phyloP scores from a whole-genome alignment of 1,140 invertebrate species.

The Atta colombica region DNA sequence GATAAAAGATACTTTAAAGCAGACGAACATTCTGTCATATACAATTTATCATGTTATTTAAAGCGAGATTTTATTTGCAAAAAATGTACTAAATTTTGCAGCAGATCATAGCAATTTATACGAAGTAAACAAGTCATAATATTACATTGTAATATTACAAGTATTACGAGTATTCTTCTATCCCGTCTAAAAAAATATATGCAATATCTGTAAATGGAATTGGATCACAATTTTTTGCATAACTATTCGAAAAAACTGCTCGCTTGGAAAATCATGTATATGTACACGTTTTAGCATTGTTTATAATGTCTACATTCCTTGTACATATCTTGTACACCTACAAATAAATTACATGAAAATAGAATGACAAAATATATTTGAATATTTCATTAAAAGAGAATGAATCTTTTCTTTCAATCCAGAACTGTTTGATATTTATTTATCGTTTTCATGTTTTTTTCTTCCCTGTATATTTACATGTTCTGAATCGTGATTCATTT shows the following conservation, averaged over 20 bases:
- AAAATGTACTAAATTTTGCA: constrained; percentile 20
- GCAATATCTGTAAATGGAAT: neutral
- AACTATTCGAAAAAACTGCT: neutral
- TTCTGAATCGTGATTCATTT: constrained; percentile 15
- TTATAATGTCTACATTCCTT: constrained; percentile 34
- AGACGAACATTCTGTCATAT: neutral
- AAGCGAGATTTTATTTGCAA: constrained; percentile 2
- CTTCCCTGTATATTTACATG: neutral
- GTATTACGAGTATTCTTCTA: constrained; percentile 17
- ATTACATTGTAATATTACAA: neutral
- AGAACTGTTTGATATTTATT: neutral
- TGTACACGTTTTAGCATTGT: neutral
- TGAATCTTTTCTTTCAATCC: constrained; percentile 12
- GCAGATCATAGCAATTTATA: neutral
- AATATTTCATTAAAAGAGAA: constrained; percentile 35
- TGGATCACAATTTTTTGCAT: constrained; percentile 16
- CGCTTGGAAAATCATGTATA: constrained; percentile 37
- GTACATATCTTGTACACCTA: constrained; percentile 22
- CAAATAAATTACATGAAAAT: constrained; percentile 8
- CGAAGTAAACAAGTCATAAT: neutral
- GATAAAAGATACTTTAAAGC: constrained; percentile 4
- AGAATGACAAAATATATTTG: constrained; percentile 40
- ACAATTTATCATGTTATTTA: constrained; percentile 11
- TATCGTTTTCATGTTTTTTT: neutral
- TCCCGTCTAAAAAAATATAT: constrained; percentile 28